A percentile compares a stretch with the other conserved stretches of the same genome.
These are phyloP conservation scores for Onthophagus taurus DNA, from an alignment of 1,140 invertebrate species.

Conservation along the genomic window DNA sequence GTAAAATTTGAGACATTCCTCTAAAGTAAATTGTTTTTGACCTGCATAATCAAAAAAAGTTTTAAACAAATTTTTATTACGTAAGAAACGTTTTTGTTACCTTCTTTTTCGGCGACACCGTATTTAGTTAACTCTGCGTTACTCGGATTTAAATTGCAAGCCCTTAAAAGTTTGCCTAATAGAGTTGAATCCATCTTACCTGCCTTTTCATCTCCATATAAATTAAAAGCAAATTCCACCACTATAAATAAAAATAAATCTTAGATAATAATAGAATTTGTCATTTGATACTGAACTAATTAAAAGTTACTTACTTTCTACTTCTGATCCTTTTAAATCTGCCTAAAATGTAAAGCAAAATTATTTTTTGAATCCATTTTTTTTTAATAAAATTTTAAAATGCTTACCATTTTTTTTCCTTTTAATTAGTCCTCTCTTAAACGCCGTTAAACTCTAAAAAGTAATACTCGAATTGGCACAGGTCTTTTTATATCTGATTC, in stretches of 20 bases:
- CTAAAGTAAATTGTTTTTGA: slow-evolving; percentile 46
- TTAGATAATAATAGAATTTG: slow-evolving; percentile 4
- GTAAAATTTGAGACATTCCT: slow-evolving; percentile 65
- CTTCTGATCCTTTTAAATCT: slow-evolving; percentile 28
- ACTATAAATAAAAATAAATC: slow-evolving; percentile 19
- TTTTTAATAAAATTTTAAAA: not conserved
- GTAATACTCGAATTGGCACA: not conserved
- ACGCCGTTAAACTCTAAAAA: not conserved
- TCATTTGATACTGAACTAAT: slow-evolving; percentile 3
- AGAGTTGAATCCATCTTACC: slow-evolving; percentile 23
- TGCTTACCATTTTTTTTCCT: slow-evolving; percentile 9
- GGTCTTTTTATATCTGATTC: slow-evolving; percentile 12
- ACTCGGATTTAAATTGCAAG: slow-evolving; percentile 30
- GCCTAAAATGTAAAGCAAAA: slow-evolving; percentile 20
- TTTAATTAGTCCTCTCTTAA: no score
- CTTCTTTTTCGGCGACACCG: slow-evolving; percentile 26
- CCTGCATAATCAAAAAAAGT: not conserved
- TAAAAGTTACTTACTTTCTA: slow-evolving; percentile 27
- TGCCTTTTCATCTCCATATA: slow-evolving; percentile 21
- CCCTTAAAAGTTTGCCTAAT: slow-evolving; percentile 24
- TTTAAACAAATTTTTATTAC: slow-evolving; percentile 11
- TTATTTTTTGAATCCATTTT: not conserved
- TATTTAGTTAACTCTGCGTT: slow-evolving; percentile 26
- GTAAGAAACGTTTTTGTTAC: slow-evolving; percentile 14
- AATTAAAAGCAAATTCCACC: slow-evolving; percentile 28